A percentile compares a stretch with the other conserved stretches of the same genome.
These are phyloP conservation scores for Alosa sapidissima DNA, from an alignment of 2,797 vertebrate species.

Conservation along the genomic window DNA sequence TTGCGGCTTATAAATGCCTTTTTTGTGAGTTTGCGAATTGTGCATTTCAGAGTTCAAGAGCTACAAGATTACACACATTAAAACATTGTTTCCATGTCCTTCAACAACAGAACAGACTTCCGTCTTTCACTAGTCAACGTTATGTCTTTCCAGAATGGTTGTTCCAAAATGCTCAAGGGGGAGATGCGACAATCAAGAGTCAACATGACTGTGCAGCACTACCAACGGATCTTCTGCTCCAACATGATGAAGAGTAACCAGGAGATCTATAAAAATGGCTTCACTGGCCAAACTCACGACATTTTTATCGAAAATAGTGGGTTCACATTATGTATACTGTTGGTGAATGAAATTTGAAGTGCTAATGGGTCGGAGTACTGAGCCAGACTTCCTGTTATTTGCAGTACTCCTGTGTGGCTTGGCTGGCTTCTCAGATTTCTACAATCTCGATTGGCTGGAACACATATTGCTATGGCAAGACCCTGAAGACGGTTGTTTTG, in stretches of 20 bases:
- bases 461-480: slow-evolving; percentile 81
- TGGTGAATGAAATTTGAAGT: neutral
- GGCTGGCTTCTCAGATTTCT: slow-evolving; percentile 84
- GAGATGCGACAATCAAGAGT: slow-evolving; percentile 64
- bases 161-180: slow-evolving; percentile 73
- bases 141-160: slow-evolving; percentile 71
- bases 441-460: slow-evolving; percentile 80
- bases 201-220: slow-evolving; percentile 69
- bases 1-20: no score
- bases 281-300: slow-evolving; percentile 67
- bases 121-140: neutral
- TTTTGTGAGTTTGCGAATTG: no score
- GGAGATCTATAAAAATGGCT: slow-evolving; percentile 62
- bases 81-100: no score
- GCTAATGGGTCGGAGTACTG: neutral
- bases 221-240: slow-evolving; percentile 82
- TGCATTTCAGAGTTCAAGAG: neutral
- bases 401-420: slow-evolving; percentile 86
- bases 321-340: slow-evolving; percentile 37
- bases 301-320: slow-evolving; percentile 89
- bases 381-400: slow-evolving; percentile 15
- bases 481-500: slow-evolving; percentile 77
- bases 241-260: slow-evolving; percentile 87
- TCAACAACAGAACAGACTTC: neutral
- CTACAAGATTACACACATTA: neutral